Conservation (phyloP, 2,113 vertebrate genomes). For the Lamprotornis superbus region DNA sequence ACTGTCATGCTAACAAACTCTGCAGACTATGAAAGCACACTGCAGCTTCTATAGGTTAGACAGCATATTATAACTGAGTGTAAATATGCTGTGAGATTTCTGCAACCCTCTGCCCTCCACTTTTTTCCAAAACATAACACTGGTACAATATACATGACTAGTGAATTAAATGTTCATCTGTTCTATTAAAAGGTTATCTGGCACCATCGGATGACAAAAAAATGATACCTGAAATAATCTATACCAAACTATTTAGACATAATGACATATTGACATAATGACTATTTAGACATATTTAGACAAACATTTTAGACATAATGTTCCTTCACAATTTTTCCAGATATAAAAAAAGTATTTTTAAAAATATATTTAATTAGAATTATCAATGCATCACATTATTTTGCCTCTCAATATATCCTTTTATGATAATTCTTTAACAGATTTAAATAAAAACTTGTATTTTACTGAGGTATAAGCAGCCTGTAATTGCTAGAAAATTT, state of each 20-base stretch:
- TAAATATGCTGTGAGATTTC: not conserved
- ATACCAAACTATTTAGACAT: not conserved
- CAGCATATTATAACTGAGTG: not conserved
- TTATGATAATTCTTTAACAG: not conserved
- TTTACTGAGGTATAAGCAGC: not conserved
- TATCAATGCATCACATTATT: not conserved
- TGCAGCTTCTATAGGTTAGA: slow-evolving; percentile 1
- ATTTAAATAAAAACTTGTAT: not conserved
- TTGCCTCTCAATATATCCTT: not conserved
- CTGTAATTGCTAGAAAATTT: not conserved
- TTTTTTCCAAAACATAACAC: not conserved
- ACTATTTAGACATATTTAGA: too few relatives aligned
- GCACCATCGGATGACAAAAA: not conserved
- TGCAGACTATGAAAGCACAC: slow-evolving; percentile 15
- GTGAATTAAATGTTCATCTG: not conserved
- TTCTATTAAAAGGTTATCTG: not conserved
- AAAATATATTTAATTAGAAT: not conserved
- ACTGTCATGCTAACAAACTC: not conserved
- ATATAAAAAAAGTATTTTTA: not conserved
- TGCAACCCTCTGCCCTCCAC: not conserved
- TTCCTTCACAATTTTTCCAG: not conserved
- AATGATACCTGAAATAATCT: not conserved
- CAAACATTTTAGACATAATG: not conserved
- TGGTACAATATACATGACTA: not conserved
- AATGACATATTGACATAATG: too few relatives aligned